Evolutionary conservation across 2,888 invertebrate species (phyloP).

Genomic region (Elegia similella): DNA sequence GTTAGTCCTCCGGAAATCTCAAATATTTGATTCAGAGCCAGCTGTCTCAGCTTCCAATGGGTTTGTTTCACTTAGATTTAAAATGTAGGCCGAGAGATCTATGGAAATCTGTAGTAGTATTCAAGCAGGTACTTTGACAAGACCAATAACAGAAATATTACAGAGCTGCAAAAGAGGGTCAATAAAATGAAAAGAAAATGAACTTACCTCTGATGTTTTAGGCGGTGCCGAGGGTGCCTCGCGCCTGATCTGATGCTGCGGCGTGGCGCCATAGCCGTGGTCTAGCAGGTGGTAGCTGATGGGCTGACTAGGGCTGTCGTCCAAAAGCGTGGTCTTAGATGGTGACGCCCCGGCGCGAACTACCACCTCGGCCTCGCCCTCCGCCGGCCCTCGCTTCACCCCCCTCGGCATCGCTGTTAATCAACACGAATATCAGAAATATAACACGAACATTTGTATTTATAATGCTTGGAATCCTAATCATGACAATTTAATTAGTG

Average conservation of each 20-base stretch:
- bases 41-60: no score
- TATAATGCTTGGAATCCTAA: constrained; percentile 41
- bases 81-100: no score
- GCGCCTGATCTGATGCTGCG: constrained; percentile 85
- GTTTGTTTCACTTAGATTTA: no score
- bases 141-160: background rate
- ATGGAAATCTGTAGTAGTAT: no score
- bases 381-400: constrained; percentile 80
- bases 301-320: constrained; percentile 77
- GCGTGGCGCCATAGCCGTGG: constrained; percentile 93
- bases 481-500: constrained; percentile 73
- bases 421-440: constrained; percentile 36
- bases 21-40: no score
- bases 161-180: background rate
- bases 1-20: no score
- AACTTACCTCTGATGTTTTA: constrained; percentile 80
- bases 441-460: constrained; percentile 32
- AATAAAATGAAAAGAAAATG: background rate
- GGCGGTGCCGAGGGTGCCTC: constrained; percentile 79
- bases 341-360: constrained; percentile 78
- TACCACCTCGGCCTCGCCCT: constrained; percentile 77
- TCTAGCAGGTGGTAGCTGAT: constrained; percentile 90
- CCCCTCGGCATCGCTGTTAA: constrained; percentile 82
- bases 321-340: constrained; percentile 75
- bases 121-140: background rate